Percentiles rank a stretch among this genome's conserved stretches.
Conservation (phyloP, 2,797 vertebrate species). For the Clarias platycephalus region DNA sequence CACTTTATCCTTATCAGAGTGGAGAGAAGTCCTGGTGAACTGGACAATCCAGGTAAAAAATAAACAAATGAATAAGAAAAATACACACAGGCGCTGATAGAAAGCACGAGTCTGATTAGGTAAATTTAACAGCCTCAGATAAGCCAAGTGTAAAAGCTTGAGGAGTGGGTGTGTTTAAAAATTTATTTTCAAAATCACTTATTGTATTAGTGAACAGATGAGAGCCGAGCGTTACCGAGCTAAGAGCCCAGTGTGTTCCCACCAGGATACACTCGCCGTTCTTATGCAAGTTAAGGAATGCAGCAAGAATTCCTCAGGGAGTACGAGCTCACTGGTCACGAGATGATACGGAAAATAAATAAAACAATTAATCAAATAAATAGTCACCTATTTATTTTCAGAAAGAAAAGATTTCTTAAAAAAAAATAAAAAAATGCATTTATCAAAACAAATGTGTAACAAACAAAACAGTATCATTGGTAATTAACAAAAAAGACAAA, state of each 20-base stretch:
- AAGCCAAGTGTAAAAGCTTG: background rate
- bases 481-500: too few species aligned
- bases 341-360: background rate
- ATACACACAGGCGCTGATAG: background rate
- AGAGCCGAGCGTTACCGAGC: background rate
- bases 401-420: too few species aligned
- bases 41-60: background rate
- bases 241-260: slow-evolving; percentile 14
- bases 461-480: too few species aligned
- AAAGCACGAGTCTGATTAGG: background rate
- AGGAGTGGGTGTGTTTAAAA: slow-evolving; percentile 34
- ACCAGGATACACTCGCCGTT: background rate
- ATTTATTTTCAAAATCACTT: slow-evolving; percentile 38
- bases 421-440: too few species aligned
- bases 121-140: background rate
- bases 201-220: slow-evolving; percentile 20
- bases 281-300: background rate
- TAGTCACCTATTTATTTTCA: too few species aligned
- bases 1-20: background rate
- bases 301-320: background rate
- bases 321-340: background rate
- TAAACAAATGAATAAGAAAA: background rate
- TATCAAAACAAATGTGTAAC: too few species aligned
- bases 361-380: too few species aligned
- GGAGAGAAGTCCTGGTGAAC: background rate